Conservation (phyloP, 1,140 invertebrate species). For the Riptortus pedestris region DNA sequence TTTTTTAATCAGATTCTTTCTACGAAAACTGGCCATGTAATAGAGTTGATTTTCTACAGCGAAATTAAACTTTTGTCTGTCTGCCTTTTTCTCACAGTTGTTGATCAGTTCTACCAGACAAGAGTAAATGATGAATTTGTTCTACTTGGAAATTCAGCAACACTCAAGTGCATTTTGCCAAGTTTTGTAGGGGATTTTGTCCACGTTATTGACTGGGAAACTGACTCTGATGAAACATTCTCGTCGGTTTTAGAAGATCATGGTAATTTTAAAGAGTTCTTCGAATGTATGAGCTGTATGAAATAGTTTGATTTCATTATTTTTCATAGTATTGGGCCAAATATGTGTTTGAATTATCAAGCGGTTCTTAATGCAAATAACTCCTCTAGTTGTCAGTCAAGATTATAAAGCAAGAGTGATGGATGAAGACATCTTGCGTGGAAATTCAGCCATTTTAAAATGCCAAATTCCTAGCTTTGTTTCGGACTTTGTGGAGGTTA, state of each 20-base stretch:
- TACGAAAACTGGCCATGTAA: no score
- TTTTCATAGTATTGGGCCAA: no score
- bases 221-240: slow-evolving; percentile 49
- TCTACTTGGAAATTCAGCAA: slow-evolving; percentile 71
- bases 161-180: slow-evolving; percentile 76
- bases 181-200: slow-evolving; percentile 83
- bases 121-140: slow-evolving; percentile 83
- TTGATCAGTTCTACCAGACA: slow-evolving; percentile 74
- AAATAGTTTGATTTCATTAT: no score
- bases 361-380: no score
- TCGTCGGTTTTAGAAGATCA: background rate
- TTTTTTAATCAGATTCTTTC: no score
- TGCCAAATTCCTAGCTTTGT: slow-evolving; percentile 82
- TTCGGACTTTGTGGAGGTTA: slow-evolving; percentile 74
- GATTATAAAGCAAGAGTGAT: slow-evolving; percentile 76
- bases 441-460: slow-evolving; percentile 75
- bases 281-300: no score
- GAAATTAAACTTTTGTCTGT: no score
- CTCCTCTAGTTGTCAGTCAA: slow-evolving; percentile 66
- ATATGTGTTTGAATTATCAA: no score
- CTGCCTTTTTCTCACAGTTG: slow-evolving; percentile 46
- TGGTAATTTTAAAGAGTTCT: slow-evolving; percentile 8
- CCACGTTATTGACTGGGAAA: slow-evolving; percentile 69
- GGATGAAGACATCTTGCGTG: slow-evolving; percentile 76
- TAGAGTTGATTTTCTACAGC: no score